Conservation (phyloP, 2,113 vertebrate genomes). For the Albula goreensis region DNA sequence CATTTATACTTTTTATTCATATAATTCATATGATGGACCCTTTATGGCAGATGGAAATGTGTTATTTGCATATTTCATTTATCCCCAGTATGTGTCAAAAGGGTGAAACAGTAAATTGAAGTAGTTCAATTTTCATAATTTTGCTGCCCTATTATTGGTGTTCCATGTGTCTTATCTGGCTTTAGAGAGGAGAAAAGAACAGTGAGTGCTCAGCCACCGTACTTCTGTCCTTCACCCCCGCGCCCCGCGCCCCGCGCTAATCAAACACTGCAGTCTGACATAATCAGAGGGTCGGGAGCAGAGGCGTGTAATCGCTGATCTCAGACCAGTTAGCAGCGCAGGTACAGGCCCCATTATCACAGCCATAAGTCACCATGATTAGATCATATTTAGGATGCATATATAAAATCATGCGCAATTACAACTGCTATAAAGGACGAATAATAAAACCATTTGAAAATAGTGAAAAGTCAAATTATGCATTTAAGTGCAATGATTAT, state of each 20-base stretch:
- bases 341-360: neutral
- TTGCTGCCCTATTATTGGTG: neutral
- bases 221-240: constrained; percentile 53
- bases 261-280: constrained; percentile 56
- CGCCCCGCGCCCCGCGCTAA: constrained; percentile 35
- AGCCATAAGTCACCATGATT: neutral
- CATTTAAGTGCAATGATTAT: neutral
- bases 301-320: neutral
- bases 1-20: too few relatives aligned
- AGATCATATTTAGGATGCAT: neutral
- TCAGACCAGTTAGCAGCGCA: neutral
- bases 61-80: neutral
- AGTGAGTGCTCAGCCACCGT: constrained; percentile 8
- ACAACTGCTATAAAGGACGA: neutral
- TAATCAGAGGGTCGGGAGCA: constrained; percentile 25
- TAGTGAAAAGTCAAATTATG: neutral
- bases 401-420: neutral
- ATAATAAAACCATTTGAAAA: neutral
- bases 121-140: neutral
- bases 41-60: neutral
- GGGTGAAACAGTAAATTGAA: neutral
- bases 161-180: neutral
- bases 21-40: neutral
- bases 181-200: constrained; percentile 24
- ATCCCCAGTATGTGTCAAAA: neutral